Evolutionary conservation across 2,113 vertebrate genomes (phyloP), one percentile per base, ranked within the genome.

Genomic region (Heterotis niloticus): DNA sequence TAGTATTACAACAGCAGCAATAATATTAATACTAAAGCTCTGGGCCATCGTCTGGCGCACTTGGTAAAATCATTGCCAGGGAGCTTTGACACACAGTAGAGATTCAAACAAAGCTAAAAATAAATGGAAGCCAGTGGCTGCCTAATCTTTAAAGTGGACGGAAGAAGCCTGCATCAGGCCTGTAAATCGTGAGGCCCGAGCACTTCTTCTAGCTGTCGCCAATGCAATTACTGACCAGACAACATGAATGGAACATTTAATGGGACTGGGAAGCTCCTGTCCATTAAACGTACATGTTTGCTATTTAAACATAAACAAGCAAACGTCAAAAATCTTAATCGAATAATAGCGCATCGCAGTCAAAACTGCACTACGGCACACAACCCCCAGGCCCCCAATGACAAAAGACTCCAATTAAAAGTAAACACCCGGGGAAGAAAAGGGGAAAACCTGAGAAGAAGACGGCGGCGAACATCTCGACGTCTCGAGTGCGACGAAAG

Each of bases 361-460:
- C 24, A 70, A 78, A 72, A 82, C 71, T 29, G 52, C 23, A 59
- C 52, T 28, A 23, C 20, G 14, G 54, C 23, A 73, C 23, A 72
- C 23, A 73, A 54, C 44, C 62, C 16, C 62, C 34, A 60, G 73
- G 64, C 44, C 17, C 72, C 76, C 18, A 10, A 71, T 73, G 52
- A 74, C 72, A 5, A 72, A n/a, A 62, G 23, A 28, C 9, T 13
- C 18, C 69, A 52, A 84, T 80, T 81, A 69, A 69, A 80, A 74
- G 54, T 67, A 76, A 75, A 83, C 18, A 81, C 67, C 56, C 18
- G 51, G 51, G 28, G 44, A 77, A 78, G 75, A 44, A 60, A 24
- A 24, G 56, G 20, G 52, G 57, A 56, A 79, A 52, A 76, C 67
- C 24, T 24, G 69, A 71, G 69, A 23, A 72, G 28, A 56, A 72